phyloP scores from a whole-genome alignment of 1,140 invertebrate genomes.

The Helicoverpa zea region DNA sequence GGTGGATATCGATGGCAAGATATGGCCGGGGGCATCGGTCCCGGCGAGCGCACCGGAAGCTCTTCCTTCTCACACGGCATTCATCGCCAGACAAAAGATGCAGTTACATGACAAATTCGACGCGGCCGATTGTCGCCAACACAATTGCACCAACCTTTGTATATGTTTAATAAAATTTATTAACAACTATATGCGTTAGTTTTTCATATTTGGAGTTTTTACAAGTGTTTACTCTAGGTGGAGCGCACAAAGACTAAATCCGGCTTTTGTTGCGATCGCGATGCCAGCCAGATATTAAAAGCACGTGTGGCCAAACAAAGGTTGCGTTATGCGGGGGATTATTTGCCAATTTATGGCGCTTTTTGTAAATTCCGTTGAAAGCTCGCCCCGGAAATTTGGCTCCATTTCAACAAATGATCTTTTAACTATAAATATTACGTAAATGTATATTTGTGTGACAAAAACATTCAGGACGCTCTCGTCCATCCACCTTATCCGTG shows the following conservation, averaged over 20 bases:
- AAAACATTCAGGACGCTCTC: constrained; percentile 66
- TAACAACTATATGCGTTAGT: constrained; percentile 68
- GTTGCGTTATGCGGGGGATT: constrained; percentile 86
- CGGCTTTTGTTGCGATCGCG: constrained; percentile 74
- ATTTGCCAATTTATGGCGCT: constrained; percentile 86
- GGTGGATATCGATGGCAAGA: constrained; percentile 78
- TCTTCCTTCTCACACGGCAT: constrained; percentile 80
- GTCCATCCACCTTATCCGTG: constrained; percentile 73
- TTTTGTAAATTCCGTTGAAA: constrained; percentile 85
- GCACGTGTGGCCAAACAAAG: constrained; percentile 86
- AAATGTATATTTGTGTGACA: constrained; percentile 71
- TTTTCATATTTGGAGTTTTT: constrained; percentile 68
- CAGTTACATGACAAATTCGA: constrained; percentile 83
- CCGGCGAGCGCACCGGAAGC: constrained; percentile 53
- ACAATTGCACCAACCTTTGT: constrained; percentile 70
- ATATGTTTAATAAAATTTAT: constrained; percentile 84
- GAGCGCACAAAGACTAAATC: constrained; percentile 74
- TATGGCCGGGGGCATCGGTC: constrained; percentile 78
- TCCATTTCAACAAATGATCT: constrained; percentile 86
- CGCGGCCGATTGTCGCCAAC: constrained; percentile 72
- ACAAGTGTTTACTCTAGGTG: constrained; percentile 74
- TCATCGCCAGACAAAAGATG: constrained; percentile 72
- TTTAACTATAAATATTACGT: constrained; percentile 83
- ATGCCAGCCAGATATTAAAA: constrained; percentile 82
- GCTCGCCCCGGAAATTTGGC: constrained; percentile 84